phyloP scores from a whole-genome alignment of 2,888 invertebrate species.

The Drosophila affinis region DNA sequence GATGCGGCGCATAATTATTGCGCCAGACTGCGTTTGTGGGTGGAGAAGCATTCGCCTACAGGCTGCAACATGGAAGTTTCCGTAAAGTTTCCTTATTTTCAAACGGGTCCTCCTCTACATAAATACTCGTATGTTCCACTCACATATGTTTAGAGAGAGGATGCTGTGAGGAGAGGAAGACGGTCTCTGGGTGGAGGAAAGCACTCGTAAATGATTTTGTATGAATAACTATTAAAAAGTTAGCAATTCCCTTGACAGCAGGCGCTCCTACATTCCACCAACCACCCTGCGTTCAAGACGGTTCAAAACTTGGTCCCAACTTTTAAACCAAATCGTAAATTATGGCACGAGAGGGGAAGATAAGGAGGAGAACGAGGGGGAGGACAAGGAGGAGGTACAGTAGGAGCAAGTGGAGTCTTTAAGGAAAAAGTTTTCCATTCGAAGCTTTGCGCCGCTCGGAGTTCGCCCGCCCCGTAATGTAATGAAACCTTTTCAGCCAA shows the following conservation, averaged over 20 bases:
- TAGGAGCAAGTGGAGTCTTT: neutral
- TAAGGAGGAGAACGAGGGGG: neutral
- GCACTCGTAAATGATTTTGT: constrained; percentile 72
- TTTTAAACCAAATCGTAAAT: constrained; percentile 51
- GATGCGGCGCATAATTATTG: constrained; percentile 19
- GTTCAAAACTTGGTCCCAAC: constrained; percentile 22
- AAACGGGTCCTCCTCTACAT: neutral
- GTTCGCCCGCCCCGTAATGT: constrained; percentile 30
- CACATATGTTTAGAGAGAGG: no score
- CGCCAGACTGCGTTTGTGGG: neutral
- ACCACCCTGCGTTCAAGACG: no score
- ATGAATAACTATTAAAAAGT: constrained; percentile 73
- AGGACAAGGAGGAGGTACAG: neutral
- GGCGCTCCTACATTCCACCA: neutral
- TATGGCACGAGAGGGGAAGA: constrained; percentile 1
- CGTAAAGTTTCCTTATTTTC: constrained; percentile 26
- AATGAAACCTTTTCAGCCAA: constrained; percentile 52
- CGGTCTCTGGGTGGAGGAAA: neutral
- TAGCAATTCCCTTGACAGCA: constrained; percentile 46
- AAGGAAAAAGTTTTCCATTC: constrained; percentile 55
- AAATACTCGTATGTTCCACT: neutral
- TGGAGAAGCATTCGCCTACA: neutral
- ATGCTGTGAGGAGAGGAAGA: neutral
- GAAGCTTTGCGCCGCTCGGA: constrained; percentile 21
- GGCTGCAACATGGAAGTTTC: constrained; percentile 6